Percentiles rank a stretch among this genome's conserved stretches.
These are phyloP conservation scores for Struthidea cinerea DNA, from an alignment of 2,113 vertebrate species.

Conservation along the genomic window DNA sequence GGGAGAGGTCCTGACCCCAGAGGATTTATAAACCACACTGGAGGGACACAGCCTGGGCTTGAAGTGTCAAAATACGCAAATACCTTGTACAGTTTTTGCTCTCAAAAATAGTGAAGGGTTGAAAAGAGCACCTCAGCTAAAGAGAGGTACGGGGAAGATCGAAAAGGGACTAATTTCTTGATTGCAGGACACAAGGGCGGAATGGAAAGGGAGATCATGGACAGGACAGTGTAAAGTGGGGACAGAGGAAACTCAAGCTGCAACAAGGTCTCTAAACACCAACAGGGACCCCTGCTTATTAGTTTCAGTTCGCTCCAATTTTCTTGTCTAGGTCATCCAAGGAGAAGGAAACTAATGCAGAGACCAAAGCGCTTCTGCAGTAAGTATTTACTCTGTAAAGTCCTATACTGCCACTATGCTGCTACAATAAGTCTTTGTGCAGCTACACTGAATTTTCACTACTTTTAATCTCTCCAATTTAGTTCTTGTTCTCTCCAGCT, in stretches of 20 bases:
- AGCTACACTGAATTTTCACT: neutral
- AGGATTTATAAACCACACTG: neutral
- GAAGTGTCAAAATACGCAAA: neutral
- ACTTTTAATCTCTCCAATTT: neutral
- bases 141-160: neutral
- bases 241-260: neutral
- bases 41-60: neutral
- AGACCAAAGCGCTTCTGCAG: neutral
- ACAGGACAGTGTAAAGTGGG: fast-evolving
- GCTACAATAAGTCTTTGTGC: neutral
- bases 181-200: neutral
- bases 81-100: neutral
- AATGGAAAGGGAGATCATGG: fast-evolving
- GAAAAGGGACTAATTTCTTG: neutral
- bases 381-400: neutral
- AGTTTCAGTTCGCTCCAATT: neutral
- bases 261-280: neutral
- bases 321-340: neutral
- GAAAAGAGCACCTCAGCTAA: neutral
- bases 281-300: neutral
- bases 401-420: neutral
- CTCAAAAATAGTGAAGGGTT: neutral
- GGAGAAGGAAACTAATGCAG: neutral
- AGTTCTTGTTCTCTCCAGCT: neutral
- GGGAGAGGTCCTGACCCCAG: neutral